Evolutionary conservation across 2,888 invertebrate species (phyloP).

Genomic region (Abrostola tripartita): DNA sequence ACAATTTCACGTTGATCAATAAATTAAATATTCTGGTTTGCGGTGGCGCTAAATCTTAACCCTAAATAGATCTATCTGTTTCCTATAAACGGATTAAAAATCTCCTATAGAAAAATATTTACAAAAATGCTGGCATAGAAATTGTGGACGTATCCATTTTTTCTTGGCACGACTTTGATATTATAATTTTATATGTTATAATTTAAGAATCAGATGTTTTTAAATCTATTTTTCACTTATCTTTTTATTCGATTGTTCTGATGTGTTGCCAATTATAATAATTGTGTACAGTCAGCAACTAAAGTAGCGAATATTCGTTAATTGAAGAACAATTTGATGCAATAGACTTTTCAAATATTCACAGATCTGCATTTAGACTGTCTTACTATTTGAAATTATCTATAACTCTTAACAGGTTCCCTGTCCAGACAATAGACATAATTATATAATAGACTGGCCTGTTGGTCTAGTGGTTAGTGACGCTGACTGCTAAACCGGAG

Average conservation of each 20-base stretch:
- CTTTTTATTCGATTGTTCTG: not conserved
- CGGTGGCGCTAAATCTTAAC: constrained; percentile 38
- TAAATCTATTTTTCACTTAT: not conserved
- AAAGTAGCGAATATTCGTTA: too few relatives aligned
- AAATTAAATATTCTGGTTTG: constrained; percentile 27
- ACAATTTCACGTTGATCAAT: constrained; percentile 25
- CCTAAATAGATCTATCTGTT: constrained; percentile 47
- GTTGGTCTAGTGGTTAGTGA: too few relatives aligned
- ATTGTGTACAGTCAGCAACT: constrained; percentile 4
- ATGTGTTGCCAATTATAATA: constrained; percentile 5
- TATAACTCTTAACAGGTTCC: too few relatives aligned
- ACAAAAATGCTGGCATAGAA: constrained; percentile 69
- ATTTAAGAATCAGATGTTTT: constrained; percentile 5
- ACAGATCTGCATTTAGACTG: too few relatives aligned
- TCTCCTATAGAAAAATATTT: constrained; percentile 75
- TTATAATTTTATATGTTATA: constrained; percentile 40
- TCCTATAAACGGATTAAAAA: constrained; percentile 70
- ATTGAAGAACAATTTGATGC: too few relatives aligned
- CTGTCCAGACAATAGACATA: too few relatives aligned
- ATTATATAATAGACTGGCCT: too few relatives aligned
- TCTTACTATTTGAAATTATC: too few relatives aligned
- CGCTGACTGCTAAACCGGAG: too few relatives aligned
- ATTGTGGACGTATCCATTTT: constrained; percentile 65
- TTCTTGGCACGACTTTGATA: constrained; percentile 75
- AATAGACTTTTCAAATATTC: too few relatives aligned